Evolutionary conservation across 2,797 vertebrate species (phyloP), one percentile per base, ranked within the genome.

Genomic region (Pseudochromis fuscus): DNA sequence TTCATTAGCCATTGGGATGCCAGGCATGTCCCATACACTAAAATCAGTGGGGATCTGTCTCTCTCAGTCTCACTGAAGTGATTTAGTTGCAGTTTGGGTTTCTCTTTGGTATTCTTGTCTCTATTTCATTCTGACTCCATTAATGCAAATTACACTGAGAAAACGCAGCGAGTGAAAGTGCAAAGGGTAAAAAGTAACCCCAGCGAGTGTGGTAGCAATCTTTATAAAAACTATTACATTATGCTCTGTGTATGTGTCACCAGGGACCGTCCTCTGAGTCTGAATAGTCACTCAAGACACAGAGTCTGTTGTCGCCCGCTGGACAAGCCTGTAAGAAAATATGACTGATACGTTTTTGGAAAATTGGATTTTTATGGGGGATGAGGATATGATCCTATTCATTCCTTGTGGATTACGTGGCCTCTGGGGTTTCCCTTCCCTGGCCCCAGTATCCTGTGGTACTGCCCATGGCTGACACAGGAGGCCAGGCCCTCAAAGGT

Each of bases 1-100:
- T 92, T 88, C 85, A 87, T 93, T 91, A 91, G 83, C 81, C 79
- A 86, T 83, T 79, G 72, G 68, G 76, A 92, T 91, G 85, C 87
- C 78, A 85, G 76, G 51, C 82, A 82, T 89, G 86, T 81, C 84
- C 83, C 67, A 60, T 76, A 74, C 68, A 65, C 72, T 84, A 83
- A 88, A 88, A 68, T 75, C 72, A 75, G 76, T 60, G 66, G 66
- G 70, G 71, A 81, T 72, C 69, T 50, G 28, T 24, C 19, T 60
- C 13, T 74, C 25, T 53, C 37, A 23, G 42, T 67, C 6, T 52
- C 50, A 42, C 48, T 44, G 67, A 81, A 77, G 74, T 67, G 73
- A 85, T 88, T 76, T 75, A 62, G 76, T 70, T 37, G 12, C 59
- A 71, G 70, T 81, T 84, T 77, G 42, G 73, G 64, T 67, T 85